Evolutionary conservation across 2,797 vertebrate genomes (phyloP), one percentile per base, ranked within the genome.

Genomic region (Myotis vivesi): DNA sequence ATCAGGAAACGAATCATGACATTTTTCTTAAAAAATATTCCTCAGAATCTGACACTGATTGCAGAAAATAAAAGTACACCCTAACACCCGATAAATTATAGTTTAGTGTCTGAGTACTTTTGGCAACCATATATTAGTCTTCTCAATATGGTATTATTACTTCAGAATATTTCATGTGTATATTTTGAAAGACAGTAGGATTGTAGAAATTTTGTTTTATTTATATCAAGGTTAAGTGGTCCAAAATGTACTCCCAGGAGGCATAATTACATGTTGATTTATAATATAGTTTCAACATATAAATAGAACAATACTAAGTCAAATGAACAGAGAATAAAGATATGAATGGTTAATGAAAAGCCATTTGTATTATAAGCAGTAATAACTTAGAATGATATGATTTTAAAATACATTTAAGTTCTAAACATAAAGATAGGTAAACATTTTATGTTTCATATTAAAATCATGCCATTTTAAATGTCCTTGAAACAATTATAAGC

Each of bases 281-380:
- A 85, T 84, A 73, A 94, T 89, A 94, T 33, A 51, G 20, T 12
- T 46, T 95, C 87, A 71, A 79, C 23, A 80, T 72, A 87, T 76
- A 83, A 94, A 82, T 49, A 95, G 44, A 93, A 86, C 30, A 84
- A 94, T 92, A 55, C 55, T 85, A 85, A 92, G n/a, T 89, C n/a
- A 95, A 89, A 57, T 73, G 20, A 95, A 87, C 19, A 71, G 9
- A 81, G 8, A 87, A 69, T 87, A 87, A 92, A 75, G 1, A 71
- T 73, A 87, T 86, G 19, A 76, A 83, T 76, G 4, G 19, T 64
- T 94, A 89, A 86, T 85, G 33, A 71, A 95, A 89, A 81, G 0
- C 5, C 17, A 73, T 77, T 81, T 96, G 22, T 69, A 87, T 85
- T 88, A 16, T 79, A 28, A 85, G 8, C 2, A 75, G 22, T 25